These are phyloP conservation scores for Rachycentron canadum DNA, from an alignment of 2,797 vertebrate species.

Conservation along the genomic window DNA sequence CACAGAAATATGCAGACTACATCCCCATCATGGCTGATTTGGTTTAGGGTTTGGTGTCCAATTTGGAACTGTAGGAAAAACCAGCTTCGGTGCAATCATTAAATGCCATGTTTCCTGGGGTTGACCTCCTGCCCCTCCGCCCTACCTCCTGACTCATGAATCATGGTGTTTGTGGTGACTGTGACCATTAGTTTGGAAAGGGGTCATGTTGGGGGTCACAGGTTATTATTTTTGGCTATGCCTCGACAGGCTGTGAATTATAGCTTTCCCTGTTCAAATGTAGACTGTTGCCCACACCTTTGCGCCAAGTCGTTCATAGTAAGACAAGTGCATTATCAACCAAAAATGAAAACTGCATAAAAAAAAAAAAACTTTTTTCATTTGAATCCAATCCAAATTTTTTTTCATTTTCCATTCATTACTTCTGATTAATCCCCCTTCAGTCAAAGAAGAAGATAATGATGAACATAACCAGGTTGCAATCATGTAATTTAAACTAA, in stretches of 20 bases:
- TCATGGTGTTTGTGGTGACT: constrained; percentile 42
- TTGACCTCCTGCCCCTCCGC: background rate
- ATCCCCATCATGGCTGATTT: background rate
- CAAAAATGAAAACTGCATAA: background rate
- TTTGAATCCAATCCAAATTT: background rate
- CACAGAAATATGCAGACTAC: background rate
- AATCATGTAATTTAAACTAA: background rate
- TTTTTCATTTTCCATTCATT: no score
- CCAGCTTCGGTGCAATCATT: background rate
- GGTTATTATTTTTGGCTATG: constrained; percentile 33
- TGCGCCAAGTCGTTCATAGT: background rate
- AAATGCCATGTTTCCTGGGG: background rate
- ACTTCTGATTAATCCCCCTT: background rate
- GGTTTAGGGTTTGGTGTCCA: background rate
- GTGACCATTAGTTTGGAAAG: constrained; percentile 31
- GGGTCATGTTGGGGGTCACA: constrained; percentile 42
- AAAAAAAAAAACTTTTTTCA: no score
- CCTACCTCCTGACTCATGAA: constrained; percentile 35
- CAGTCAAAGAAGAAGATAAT: background rate
- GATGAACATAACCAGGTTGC: background rate
- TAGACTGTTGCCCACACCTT: background rate
- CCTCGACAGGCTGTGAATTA: constrained; percentile 32
- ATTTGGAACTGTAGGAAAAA: background rate
- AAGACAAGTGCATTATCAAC: background rate
- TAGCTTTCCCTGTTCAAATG: constrained; percentile 6